Conservation (phyloP, 2,888 invertebrate species). For the Gortyna flavago region DNA sequence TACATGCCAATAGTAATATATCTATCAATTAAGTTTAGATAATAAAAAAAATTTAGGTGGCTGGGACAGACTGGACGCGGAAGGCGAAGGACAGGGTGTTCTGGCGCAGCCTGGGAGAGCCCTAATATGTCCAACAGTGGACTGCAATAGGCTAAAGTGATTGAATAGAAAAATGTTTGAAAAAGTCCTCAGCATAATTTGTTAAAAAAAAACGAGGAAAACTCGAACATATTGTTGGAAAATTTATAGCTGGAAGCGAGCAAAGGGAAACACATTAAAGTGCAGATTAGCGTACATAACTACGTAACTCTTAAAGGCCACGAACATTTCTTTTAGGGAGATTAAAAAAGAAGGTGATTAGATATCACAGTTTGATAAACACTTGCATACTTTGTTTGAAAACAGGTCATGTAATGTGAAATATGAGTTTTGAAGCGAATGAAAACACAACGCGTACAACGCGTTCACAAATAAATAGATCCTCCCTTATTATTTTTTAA, state of each 20-base stretch:
- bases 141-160: background rate
- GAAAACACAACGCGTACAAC: background rate
- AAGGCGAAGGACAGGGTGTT: background rate
- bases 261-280: background rate
- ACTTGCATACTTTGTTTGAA: constrained; percentile 3
- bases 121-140: background rate
- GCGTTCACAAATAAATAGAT: background rate
- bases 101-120: background rate
- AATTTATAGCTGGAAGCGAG: background rate
- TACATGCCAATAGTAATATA: constrained; percentile 25
- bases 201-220: background rate
- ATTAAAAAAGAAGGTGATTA: constrained; percentile 22
- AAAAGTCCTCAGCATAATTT: background rate
- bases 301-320: background rate
- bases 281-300: constrained; percentile 18
- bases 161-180: background rate
- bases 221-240: background rate
- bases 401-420: constrained; percentile 1
- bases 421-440: background rate
- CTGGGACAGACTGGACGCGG: background rate
- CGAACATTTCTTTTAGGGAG: constrained; percentile 7
- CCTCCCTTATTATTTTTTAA: background rate
- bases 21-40: constrained; percentile 10
- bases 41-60: constrained; percentile 3
- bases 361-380: constrained; percentile 10